Evolutionary conservation across 2,797 vertebrate species (phyloP), one percentile per base, ranked within the genome.

Genomic region (Channa striata): DNA sequence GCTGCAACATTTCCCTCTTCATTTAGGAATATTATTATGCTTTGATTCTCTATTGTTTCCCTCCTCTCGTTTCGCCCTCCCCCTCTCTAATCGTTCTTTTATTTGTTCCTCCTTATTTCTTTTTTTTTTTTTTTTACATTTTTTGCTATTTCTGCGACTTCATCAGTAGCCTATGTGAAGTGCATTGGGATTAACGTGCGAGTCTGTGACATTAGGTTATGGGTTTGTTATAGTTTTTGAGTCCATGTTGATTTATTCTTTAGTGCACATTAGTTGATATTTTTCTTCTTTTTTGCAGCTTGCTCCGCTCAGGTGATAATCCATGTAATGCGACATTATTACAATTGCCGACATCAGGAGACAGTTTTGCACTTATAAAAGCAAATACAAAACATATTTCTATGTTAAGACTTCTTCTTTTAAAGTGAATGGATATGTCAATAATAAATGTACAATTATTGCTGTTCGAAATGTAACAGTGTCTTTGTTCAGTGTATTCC

Each of bases 11-110:
- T 99, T 99, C 98, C 97, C 96, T 97, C 96, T 98, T 98, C 98
- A 98, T 99, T 99, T 99, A 98, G 97, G 96, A 96, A 95, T 96
- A 99, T 99, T 97, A 99, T 99, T 96, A 98, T 96, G 95, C 95
- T 96, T 96, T 98, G 96, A 97, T 98, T 97, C 97, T 97, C 96
- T 95, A 96, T 96, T 97, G 96, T 96, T 96, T 95, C 93, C 95
- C 89, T 80, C 67, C 86, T 86, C 83, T 80, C 84, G 72, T 49
- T 77, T 71, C 58, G 54, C 88, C 80, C 91, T 91, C 84, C 89
- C 84, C 78, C 72, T 83, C 67, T 72, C 63, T 87, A 80, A 91
- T 89, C 82, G 44, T 58, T 82, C 50, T 76, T 80, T 83, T 80
- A 76, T 86, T 87, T 86, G 75, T 81, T 64, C 46, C 47, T 25